phyloP scores from a whole-genome alignment of 2,797 vertebrate genomes.

The Trematocara caparti region DNA sequence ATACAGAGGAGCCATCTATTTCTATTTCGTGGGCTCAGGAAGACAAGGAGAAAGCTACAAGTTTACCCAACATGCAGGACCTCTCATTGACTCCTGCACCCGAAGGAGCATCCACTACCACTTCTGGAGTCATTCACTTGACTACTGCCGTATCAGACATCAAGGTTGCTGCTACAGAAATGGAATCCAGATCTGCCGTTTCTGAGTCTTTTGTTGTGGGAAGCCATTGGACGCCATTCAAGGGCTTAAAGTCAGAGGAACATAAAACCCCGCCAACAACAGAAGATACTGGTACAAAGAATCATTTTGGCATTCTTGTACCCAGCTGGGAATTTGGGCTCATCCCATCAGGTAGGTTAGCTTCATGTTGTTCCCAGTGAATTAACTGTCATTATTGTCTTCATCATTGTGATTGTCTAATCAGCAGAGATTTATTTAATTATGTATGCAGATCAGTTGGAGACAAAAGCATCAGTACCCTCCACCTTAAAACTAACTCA shows the following conservation, averaged over 20 bases:
- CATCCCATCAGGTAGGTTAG: conserved; percentile 69
- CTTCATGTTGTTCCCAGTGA: neutral
- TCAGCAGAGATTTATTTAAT: conserved; percentile 33
- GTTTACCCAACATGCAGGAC: neutral
- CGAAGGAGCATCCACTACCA: neutral
- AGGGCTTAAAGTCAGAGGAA: conserved; percentile 46
- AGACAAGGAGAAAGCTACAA: conserved; percentile 33
- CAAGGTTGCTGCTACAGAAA: conserved; percentile 30
- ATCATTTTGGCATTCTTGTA: conserved; percentile 44
- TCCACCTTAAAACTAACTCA: neutral
- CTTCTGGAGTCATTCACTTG: conserved; percentile 4
- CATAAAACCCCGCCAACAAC: conserved; percentile 8
- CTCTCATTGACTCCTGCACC: conserved; percentile 11
- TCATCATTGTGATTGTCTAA: conserved; percentile 39
- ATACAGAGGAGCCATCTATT: conserved; percentile 44
- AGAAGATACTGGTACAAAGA: conserved; percentile 32
- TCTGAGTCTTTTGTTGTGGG: conserved; percentile 67
- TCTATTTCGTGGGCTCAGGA: conserved; percentile 62
- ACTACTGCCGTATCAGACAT: conserved; percentile 23
- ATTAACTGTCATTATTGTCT: conserved; percentile 3
- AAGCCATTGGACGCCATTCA: conserved; percentile 46
- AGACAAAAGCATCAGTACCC: neutral
- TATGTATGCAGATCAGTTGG: conserved; percentile 6
- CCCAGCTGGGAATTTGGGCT: conserved; percentile 61
- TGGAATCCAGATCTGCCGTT: conserved; percentile 67